Evolutionary conservation across 2,888 invertebrate species (phyloP), one percentile per base, ranked within the genome.

Genomic region (Shargacucullia verbasci): DNA sequence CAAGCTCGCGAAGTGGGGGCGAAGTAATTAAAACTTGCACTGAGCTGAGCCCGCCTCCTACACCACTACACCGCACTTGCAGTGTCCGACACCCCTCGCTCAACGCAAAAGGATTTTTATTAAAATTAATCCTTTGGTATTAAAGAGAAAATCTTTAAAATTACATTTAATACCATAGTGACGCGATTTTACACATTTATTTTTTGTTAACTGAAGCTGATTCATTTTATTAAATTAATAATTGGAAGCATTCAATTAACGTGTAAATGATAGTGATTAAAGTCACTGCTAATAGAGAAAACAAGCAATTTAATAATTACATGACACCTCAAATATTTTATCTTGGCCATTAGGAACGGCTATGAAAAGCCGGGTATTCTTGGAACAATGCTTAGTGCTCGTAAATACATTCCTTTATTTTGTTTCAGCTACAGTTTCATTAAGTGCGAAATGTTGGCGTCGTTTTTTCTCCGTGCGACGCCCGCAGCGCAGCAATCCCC

Each of bases 381-480:
- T 82, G 81, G 81, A 88, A 90, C 86, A 90, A 91, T 89, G 85
- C 83, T 87, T 86, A 86, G 82, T 79, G 81, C 48, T 76, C 81
- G 88, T 89, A 89, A 92, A 91, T 87, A 86, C 85, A 82, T 84
- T 89, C 87, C 85, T 90, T 90, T 90, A 91, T 92, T 90, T 89
- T 88, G 86, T 90, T 91, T 88, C 86, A 78, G 88, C 86, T 83
- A 91, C 92, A 89, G 91, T 92, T 93, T 92, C 91, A 92, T 92
- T 93, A 92, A 90, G 92, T 92, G 92, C 90, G 88, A 92, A 88
- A 88, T 90, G 92, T 88, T 80, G 80, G 87, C 84, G 86, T 87
- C 86, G 88, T 89, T 91, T 91, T 89, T 90, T 87, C 83, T 82
- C 80, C 81, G 85, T 88, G 86, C 72, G 75, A 59, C 86, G 87